These are phyloP conservation scores for Subanguina moxae DNA, from an alignment of 1,140 invertebrate species.

Conservation along the genomic window DNA sequence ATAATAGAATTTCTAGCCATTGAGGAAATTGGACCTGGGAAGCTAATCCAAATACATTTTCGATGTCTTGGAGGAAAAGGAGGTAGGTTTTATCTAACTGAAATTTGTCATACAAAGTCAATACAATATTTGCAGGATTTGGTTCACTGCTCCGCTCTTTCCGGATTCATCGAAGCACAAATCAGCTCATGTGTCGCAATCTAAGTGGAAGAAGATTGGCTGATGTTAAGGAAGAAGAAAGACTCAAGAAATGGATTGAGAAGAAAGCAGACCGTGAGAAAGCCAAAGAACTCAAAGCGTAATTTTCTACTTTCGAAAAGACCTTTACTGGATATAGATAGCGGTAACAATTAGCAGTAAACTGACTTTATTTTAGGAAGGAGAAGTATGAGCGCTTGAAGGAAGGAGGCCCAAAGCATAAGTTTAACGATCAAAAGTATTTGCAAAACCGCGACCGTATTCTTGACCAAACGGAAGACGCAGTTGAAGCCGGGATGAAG, in stretches of 20 bases:
- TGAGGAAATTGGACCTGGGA: slow-evolving; percentile 14
- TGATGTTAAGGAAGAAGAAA: slow-evolving; percentile 50
- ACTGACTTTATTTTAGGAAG: slow-evolving; percentile 34
- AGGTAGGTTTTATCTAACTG: slow-evolving; percentile 12
- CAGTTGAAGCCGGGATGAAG: slow-evolving; percentile 17
- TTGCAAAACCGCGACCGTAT: slow-evolving; percentile 38
- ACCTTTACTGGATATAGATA: background rate
- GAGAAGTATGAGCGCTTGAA: slow-evolving; percentile 47
- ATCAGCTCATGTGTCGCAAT: slow-evolving; percentile 47
- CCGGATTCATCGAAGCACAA: slow-evolving; percentile 42
- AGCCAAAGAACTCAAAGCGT: slow-evolving; percentile 31
- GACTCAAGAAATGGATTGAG: slow-evolving; percentile 41
- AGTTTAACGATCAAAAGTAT: slow-evolving; percentile 44
- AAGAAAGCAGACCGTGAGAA: slow-evolving; percentile 40
- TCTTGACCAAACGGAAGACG: slow-evolving; percentile 33
- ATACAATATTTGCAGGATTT: slow-evolving; percentile 28
- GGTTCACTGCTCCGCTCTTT: slow-evolving; percentile 41
- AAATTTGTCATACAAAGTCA: background rate
- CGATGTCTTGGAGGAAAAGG: slow-evolving; percentile 30
- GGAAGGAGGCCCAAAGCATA: slow-evolving; percentile 29
- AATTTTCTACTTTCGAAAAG: background rate
- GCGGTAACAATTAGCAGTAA: background rate
- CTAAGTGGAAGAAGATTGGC: slow-evolving; percentile 40
- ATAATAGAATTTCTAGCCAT: background rate
- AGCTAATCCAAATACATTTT: slow-evolving; percentile 37